Base-by-base conservation (phyloP, 2,113 vertebrate species). In the Phodopus roborovskii region DNA sequence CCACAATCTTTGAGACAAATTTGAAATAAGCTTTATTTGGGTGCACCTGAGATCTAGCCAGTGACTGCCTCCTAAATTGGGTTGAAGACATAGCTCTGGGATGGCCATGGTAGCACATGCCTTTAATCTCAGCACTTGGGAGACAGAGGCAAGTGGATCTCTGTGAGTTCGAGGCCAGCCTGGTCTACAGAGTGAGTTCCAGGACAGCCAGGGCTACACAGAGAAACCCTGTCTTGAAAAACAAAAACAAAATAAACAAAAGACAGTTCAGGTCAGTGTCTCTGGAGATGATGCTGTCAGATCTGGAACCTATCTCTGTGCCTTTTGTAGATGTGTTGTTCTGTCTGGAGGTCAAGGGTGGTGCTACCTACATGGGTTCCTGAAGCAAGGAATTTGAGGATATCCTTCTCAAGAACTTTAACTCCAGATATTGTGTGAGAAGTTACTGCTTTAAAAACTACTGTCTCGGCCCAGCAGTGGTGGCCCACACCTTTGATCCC, bases 261-360 rank as follows among this genome's bases (percentile, higher is more conserved):
- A 19, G 33, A 17, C 92, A 0, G 99, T 99, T 42, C 99, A 99
- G 99, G 62, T 99, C 99, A 30, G 99, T 99, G 92, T 99, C 99
- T 97, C 99, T 99, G 96, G 99, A 99, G 98, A 99, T 99, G 83
- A 99, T 99, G 5, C 99, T 99, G 90, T 99, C 7, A 7, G 11
- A 1, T 9, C 24, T 13, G 3, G n/a, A 39, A 15, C 6, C n/a
- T n/a, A 42, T 62, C 13, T 8, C 56, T 42, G 33, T 13, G 81
- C 81, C n/a, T 83, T 39, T 26, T 42, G 81, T 83, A 83, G 12
- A 28, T 83, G 56, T 75, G n/a, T 5, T 75, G 11, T 9, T 10
- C 36, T 22, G 2, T 39, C 79, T 39, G 33, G 53, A 60, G 36
- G 53, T 1, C 36, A 62, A 16, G 56, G 22, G 28, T 83, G 56